A percentile compares a stretch with the other conserved stretches of the same genome.
phyloP scores from a whole-genome alignment of 2,888 invertebrate species.

The Criorhina ranunculi region DNA sequence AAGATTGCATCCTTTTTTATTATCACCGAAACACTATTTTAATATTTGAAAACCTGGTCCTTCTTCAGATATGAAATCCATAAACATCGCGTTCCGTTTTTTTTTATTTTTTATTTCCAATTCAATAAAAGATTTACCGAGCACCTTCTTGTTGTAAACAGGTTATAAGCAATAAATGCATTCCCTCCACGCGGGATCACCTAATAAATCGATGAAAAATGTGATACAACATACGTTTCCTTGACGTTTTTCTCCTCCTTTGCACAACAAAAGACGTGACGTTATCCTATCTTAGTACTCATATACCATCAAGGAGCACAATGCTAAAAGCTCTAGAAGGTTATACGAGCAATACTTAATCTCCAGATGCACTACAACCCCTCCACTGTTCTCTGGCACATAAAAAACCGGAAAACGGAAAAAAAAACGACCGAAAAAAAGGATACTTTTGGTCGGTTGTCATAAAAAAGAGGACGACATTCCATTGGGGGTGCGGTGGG shows the following conservation, averaged over 20 bases:
- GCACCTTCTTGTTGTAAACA: constrained; percentile 55
- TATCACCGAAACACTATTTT: constrained; percentile 16
- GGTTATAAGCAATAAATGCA: constrained; percentile 73
- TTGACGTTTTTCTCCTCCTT: background rate
- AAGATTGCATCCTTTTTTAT: background rate
- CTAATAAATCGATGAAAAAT: constrained; percentile 59
- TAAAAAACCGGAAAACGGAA: constrained; percentile 59
- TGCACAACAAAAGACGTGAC: constrained; percentile 44
- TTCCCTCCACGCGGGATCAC: constrained; percentile 34
- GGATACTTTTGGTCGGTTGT: constrained; percentile 54
- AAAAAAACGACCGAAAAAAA: constrained; percentile 34
- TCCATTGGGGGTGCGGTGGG: too few relatives aligned
- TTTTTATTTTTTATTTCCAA: too few relatives aligned
- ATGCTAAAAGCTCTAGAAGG: constrained; percentile 70
- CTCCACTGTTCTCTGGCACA: constrained; percentile 39
- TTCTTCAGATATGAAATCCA: background rate
- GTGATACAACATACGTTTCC: constrained; percentile 45
- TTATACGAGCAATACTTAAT: constrained; percentile 73
- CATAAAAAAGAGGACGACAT: constrained; percentile 59
- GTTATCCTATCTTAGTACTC: constrained; percentile 53
- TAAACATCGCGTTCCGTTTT: background rate
- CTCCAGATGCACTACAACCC: constrained; percentile 72
- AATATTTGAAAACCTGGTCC: constrained; percentile 45
- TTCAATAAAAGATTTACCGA: constrained; percentile 66
- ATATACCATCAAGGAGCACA: constrained; percentile 63